Conservation (phyloP, 2,797 vertebrate genomes). For the Varecia variegata region DNA sequence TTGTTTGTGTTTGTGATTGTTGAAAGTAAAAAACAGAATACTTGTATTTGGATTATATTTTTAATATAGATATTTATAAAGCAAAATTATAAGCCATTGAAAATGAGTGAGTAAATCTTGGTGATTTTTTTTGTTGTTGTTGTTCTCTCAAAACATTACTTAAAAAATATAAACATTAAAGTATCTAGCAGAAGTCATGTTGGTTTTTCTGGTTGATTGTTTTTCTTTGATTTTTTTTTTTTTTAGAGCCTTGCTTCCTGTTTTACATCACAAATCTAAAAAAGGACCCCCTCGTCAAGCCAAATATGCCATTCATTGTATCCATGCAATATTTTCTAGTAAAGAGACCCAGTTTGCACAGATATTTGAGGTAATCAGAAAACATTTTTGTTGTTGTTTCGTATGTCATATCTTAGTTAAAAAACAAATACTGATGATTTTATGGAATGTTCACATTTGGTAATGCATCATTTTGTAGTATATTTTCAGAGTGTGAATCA, state of each 20-base stretch:
- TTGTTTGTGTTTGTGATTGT: not conserved
- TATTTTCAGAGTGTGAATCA: constrained; percentile 29
- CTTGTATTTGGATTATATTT: not conserved
- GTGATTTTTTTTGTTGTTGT: not conserved
- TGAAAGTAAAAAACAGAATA: not conserved
- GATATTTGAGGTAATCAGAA: constrained; percentile 95
- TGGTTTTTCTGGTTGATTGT: constrained; percentile 12
- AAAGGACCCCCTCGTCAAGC: constrained; percentile 96
- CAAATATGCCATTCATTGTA: constrained; percentile 98
- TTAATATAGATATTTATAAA: not conserved
- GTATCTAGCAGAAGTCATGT: not conserved
- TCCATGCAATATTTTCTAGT: constrained; percentile 98
- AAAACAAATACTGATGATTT: constrained; percentile 15
- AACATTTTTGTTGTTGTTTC: not conserved
- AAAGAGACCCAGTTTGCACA: constrained; percentile 99
- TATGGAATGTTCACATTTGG: not conserved
- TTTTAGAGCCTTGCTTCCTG: constrained; percentile 93
- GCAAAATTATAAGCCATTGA: not conserved
- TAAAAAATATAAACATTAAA: not conserved
- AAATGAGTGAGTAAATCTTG: not conserved
- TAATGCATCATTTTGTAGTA: not conserved
- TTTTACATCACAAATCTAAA: constrained; percentile 98
- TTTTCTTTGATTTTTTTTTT: constrained; percentile 31
- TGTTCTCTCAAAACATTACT: not conserved
- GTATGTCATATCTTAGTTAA: not conserved